Evolutionary conservation across 2,113 vertebrate genomes (phyloP).

Genomic region (Alethe diademata): DNA sequence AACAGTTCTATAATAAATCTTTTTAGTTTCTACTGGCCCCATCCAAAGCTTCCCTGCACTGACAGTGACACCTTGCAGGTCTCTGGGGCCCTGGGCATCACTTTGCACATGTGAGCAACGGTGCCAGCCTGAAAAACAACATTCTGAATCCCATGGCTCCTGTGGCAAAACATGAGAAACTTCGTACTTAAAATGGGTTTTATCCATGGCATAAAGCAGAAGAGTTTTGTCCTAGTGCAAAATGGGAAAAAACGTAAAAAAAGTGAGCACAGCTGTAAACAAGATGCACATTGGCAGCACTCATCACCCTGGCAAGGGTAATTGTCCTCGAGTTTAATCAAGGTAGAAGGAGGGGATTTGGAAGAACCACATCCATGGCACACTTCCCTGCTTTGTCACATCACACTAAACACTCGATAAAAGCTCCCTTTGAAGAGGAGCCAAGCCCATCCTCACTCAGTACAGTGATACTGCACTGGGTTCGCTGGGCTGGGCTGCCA

Average conservation of each 20-base stretch:
- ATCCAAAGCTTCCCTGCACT: neutral
- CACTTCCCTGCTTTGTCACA: conserved; percentile 44
- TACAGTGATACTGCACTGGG: neutral
- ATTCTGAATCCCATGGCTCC: neutral
- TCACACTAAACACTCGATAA: conserved; percentile 23
- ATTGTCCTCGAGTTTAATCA: neutral
- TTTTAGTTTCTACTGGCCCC: neutral
- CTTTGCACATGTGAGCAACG: neutral
- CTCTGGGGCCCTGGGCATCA: neutral
- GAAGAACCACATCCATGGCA: neutral
- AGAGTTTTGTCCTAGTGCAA: neutral
- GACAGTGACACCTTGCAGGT: neutral
- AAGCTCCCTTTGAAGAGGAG: conserved; percentile 54
- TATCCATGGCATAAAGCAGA: neutral
- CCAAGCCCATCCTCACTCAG: conserved; percentile 23
- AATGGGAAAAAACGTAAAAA: neutral
- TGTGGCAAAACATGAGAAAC: neutral
- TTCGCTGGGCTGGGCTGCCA: neutral
- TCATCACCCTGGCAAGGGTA: neutral
- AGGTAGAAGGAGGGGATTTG: conserved; percentile 5
- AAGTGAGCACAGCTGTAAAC: neutral
- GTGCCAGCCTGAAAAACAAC: neutral
- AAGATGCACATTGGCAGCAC: neutral
- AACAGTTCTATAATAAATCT: neutral
- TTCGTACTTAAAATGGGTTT: neutral